Evolutionary conservation across 2,113 vertebrate species (phyloP).

Genomic region (Zeus faber): DNA sequence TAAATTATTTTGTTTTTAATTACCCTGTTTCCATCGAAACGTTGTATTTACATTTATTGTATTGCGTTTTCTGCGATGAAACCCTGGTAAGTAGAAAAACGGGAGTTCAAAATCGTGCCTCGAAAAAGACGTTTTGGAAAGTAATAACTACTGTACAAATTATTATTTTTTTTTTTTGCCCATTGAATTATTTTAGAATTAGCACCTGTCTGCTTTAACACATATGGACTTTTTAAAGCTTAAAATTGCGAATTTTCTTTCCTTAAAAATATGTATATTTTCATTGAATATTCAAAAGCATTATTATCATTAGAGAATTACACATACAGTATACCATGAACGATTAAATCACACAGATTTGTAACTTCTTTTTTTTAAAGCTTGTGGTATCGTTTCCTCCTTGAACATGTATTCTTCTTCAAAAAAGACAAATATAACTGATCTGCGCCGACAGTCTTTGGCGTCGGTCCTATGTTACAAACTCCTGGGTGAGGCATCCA

Average conservation of each 20-base stretch:
- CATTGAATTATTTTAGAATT: slow-evolving; percentile 36
- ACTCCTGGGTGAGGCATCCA: slow-evolving; percentile 23
- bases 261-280: slow-evolving; percentile 51
- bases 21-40: slow-evolving; percentile 65
- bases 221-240: slow-evolving; percentile 52
- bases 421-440: slow-evolving; percentile 32
- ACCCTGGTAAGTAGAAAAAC: slow-evolving; percentile 46
- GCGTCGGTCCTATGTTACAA: slow-evolving; percentile 54
- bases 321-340: slow-evolving; percentile 24
- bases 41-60: slow-evolving; percentile 36
- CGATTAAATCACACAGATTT: slow-evolving; percentile 59
- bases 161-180: slow-evolving; percentile 25
- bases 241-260: slow-evolving; percentile 37
- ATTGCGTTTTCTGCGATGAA: slow-evolving; percentile 30
- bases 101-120: slow-evolving; percentile 42
- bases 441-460: slow-evolving; percentile 32
- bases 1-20: too few species aligned
- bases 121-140: slow-evolving; percentile 53
- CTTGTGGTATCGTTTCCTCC: slow-evolving; percentile 39
- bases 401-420: slow-evolving; percentile 24
- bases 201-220: slow-evolving; percentile 55
- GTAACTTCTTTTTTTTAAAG: too few species aligned
- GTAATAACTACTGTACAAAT: slow-evolving; percentile 56
- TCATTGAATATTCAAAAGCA: slow-evolving; percentile 29
- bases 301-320: slow-evolving; percentile 27